Percentiles rank a stretch among this genome's conserved stretches.
phyloP scores from a whole-genome alignment of 2,113 vertebrate genomes.

The Tragelaphus buxtoni region DNA sequence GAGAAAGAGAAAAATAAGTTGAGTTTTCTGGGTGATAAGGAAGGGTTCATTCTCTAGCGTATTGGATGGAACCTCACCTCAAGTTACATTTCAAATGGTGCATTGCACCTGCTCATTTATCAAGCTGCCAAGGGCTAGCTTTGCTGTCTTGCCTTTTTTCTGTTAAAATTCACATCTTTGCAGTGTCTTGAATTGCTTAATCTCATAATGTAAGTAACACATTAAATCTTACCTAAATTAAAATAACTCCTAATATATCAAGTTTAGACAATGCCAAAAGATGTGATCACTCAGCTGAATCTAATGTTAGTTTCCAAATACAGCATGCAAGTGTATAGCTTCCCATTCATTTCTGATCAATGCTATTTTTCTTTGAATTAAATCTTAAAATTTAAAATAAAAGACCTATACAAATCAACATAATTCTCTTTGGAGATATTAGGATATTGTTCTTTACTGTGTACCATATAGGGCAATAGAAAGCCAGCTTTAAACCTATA shows the following conservation, averaged over 20 bases:
- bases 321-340: background rate
- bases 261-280: background rate
- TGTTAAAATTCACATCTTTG: background rate
- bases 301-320: background rate
- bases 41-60: background rate
- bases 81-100: constrained; percentile 56
- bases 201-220: background rate
- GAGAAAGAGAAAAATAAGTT: background rate
- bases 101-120: constrained; percentile 56
- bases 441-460: background rate
- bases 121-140: constrained; percentile 29
- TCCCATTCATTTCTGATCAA: background rate
- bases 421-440: background rate
- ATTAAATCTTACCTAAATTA: constrained; percentile 27
- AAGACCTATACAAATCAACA: background rate
- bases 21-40: background rate
- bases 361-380: background rate
- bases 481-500: background rate
- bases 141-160: background rate
- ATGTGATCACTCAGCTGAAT: background rate
- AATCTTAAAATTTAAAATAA: constrained; percentile 4
- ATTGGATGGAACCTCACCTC: background rate
- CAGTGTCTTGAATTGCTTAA: background rate
- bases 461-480: background rate
- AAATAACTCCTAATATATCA: constrained; percentile 21